Evolutionary conservation across 2,797 vertebrate species (phyloP).

Genomic region (Argentina silus): DNA sequence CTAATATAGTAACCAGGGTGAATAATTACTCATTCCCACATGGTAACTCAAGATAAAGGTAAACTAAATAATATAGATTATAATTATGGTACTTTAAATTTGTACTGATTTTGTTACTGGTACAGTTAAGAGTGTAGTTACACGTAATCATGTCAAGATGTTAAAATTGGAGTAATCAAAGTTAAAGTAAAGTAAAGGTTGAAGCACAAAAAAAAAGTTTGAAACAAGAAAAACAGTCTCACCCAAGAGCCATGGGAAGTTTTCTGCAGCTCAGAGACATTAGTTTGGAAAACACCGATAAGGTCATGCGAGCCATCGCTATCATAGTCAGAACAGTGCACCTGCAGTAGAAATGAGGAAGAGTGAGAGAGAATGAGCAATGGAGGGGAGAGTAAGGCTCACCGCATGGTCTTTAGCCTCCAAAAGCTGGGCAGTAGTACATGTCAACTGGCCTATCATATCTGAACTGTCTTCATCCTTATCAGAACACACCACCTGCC

Average conservation of each 20-base stretch:
- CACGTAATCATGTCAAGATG: too few species aligned
- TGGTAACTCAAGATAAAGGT: too few species aligned
- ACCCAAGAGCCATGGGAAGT: slow-evolving; percentile 75
- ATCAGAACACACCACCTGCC: slow-evolving; percentile 67
- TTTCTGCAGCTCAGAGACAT: slow-evolving; percentile 82
- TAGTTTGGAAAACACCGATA: slow-evolving; percentile 88
- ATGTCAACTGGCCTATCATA: slow-evolving; percentile 59
- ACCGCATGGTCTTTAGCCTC: slow-evolving; percentile 50
- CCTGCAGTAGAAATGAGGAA: slow-evolving; percentile 70
- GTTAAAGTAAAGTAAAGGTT: slow-evolving; percentile 1
- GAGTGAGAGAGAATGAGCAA: slow-evolving; percentile 28
- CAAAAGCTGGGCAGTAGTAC: slow-evolving; percentile 47
- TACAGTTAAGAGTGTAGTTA: neutral
- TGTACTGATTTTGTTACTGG: too few species aligned
- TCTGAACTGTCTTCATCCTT: slow-evolving; percentile 59
- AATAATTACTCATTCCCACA: too few species aligned
- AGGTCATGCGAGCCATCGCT: slow-evolving; percentile 90
- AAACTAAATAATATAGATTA: too few species aligned
- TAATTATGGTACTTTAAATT: too few species aligned
- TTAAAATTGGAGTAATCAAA: neutral
- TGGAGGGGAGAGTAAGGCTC: slow-evolving; percentile 42
- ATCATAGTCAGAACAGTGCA: slow-evolving; percentile 88
- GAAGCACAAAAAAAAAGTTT: neutral
- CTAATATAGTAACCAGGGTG: too few species aligned
- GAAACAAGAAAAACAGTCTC: slow-evolving; percentile 63